Conservation (phyloP, 2,888 invertebrate genomes). For the Cephus pulcher region DNA sequence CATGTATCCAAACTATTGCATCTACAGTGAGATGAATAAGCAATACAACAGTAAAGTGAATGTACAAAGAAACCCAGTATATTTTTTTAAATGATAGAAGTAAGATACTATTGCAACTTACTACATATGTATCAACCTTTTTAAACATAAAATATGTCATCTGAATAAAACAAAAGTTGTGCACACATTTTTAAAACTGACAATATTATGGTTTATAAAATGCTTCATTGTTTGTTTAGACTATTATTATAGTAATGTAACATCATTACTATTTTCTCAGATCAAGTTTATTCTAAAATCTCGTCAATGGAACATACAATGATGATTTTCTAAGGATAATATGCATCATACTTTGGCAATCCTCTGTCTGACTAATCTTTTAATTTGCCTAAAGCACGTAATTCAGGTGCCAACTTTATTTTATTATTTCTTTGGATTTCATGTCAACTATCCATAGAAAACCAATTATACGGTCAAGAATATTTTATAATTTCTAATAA, state of each 20-base stretch:
- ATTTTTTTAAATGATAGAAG: background rate
- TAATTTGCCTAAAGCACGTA: too few relatives aligned
- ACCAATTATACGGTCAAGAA: background rate
- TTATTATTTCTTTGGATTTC: background rate
- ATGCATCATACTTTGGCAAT: too few relatives aligned
- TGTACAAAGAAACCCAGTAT: background rate
- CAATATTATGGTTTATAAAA: too few relatives aligned
- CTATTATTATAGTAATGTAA: background rate
- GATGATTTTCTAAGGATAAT: too few relatives aligned
- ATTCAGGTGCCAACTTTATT: background rate
- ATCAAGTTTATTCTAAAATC: background rate
- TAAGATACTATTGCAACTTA: background rate
- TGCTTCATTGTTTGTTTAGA: too few relatives aligned
- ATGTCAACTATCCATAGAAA: background rate
- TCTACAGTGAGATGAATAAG: background rate
- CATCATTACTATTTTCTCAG: background rate
- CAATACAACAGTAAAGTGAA: background rate
- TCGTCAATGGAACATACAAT: background rate
- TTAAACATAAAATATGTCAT: background rate
- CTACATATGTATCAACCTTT: background rate
- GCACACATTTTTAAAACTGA: background rate
- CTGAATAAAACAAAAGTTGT: background rate
- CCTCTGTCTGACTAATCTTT: too few relatives aligned
- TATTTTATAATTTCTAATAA: background rate
- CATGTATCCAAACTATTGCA: background rate